Evolutionary conservation across 2,797 vertebrate genomes (phyloP), one percentile per base, ranked within the genome.

Genomic region (Heterohyrax brucei): DNA sequence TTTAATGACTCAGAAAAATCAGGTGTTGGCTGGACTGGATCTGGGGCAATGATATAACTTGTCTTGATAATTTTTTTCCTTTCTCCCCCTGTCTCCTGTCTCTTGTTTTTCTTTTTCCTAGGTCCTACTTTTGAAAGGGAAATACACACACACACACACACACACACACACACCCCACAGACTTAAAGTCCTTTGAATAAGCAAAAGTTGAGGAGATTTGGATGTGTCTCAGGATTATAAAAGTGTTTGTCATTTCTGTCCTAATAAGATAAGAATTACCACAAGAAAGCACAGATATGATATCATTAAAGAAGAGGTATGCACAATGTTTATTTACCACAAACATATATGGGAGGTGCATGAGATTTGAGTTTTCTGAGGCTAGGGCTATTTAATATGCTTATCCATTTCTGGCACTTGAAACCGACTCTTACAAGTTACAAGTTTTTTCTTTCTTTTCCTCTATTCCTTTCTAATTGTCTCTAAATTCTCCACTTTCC

Each of bases 1-100:
- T 39, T 96, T 96, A 97, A 97, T 98, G 96, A 96, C 61, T 98
- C 89, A 95, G 94, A 96, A 97, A 96, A 95, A 1, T 78, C 66
- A 3, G 10, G 21, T 78, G 92, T 80, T 81, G 80, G 64, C 62
- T 96, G 46, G 83, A 84, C 79, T 50, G 90, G 26, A 78, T 77
- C 64, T 95, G 0, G 16, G 56, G 72, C 66, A 70, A 10, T 3
- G 5, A 50, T 95, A 73, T 7, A 10, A 7, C 66, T 93, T 56
- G 81, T 66, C 30, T 87, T 48, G 87, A 62, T 70, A 96, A 91
- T 68, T 70, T 68, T 70, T 83, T 93, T 88, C 8, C 33, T 95
- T 96, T n/a, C 61, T 79, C 48, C 48, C 8, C 76, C 70, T 72
- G 18, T 19, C 44, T 0, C 0, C 46, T 33, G 92, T 76, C 61